phyloP scores from a whole-genome alignment of 1,140 invertebrate genomes.

The Pseudomyrmex gracilis region DNA sequence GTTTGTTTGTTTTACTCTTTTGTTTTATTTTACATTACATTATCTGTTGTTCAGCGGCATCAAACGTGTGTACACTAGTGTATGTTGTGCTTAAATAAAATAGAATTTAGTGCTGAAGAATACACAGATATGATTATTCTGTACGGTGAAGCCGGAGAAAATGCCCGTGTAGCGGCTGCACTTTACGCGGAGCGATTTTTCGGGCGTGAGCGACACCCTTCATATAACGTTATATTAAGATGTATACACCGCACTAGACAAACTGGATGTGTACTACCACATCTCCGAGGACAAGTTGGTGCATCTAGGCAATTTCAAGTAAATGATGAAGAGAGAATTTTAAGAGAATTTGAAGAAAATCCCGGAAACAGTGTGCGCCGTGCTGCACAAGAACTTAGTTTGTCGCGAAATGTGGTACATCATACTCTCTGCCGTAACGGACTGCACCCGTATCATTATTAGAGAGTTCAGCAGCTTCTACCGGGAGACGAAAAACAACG shows the following conservation, averaged over 20 bases:
- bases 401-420: neutral
- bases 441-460: neutral
- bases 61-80: too few species aligned
- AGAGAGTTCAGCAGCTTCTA: neutral
- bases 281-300: neutral
- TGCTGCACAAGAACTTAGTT: neutral
- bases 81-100: too few species aligned
- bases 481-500: neutral
- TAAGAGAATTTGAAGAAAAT: neutral
- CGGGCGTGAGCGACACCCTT: neutral
- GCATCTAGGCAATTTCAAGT: neutral
- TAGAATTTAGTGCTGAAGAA: too few species aligned
- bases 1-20: too few species aligned
- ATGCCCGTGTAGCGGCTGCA: too few species aligned
- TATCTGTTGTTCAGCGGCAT: too few species aligned
- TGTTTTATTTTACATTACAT: too few species aligned
- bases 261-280: neutral
- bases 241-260: neutral
- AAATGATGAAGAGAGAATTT: neutral
- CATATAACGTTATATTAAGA: neutral
- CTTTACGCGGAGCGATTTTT: slow-evolving; percentile 3
- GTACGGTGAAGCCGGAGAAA: too few species aligned
- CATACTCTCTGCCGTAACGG: too few species aligned
- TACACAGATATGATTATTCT: too few species aligned
- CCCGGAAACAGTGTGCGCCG: neutral